phyloP scores from a whole-genome alignment of 2,113 vertebrate genomes.

The Helogale parvula region DNA sequence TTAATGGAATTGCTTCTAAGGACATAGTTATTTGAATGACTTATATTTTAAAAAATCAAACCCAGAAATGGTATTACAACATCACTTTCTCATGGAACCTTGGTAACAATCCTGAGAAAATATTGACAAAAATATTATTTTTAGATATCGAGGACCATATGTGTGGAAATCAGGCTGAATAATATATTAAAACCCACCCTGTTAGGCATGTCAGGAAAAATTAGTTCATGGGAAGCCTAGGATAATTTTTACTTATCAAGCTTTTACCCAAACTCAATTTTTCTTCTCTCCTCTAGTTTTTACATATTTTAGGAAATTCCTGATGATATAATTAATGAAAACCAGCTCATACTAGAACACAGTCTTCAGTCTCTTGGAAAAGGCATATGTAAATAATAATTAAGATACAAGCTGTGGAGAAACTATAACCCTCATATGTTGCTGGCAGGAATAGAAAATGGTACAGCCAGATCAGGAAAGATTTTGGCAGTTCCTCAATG shows the following conservation, averaged over 20 bases:
- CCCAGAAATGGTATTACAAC: not conserved
- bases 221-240: not conserved
- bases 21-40: not conserved
- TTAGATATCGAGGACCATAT: not conserved
- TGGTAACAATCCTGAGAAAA: not conserved
- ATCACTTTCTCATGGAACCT: not conserved
- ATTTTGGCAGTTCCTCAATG: not conserved
- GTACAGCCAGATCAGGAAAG: not conserved
- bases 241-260: conserved; percentile 25
- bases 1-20: not conserved
- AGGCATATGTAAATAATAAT: not conserved
- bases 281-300: not conserved
- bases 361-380: not conserved
- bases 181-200: not conserved
- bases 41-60: not conserved
- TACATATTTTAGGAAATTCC: not conserved
- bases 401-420: not conserved
- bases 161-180: not conserved
- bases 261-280: not conserved
- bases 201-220: not conserved
- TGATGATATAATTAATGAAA: not conserved
- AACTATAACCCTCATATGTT: not conserved
- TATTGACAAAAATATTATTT: not conserved
- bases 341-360: not conserved
- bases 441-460: not conserved